Base-by-base conservation (phyloP, 2,888 invertebrate genomes). In the Pilophorus perplexus region DNA sequence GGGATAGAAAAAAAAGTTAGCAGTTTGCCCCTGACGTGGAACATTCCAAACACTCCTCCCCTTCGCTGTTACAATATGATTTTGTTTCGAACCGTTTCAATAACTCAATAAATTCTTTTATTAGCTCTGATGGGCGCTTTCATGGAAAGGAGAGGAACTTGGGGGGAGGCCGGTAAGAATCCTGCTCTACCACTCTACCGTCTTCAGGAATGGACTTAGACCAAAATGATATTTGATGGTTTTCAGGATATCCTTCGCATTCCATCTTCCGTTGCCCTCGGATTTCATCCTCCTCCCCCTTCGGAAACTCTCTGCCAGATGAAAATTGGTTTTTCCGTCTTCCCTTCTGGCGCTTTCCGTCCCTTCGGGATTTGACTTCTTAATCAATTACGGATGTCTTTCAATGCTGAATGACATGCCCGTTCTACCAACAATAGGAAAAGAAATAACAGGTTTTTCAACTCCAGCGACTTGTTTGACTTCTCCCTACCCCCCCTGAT, bases 61-160 rank as follows among this genome's bases (percentile, higher is more conserved):
- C n/a, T n/a, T n/a, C n/a, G n/a, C n/a, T n/a, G n/a, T n/a, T n/a
- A n/a, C n/a, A n/a, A n/a, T n/a, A 52, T 22, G 55, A 55, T 55
- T 55, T 55, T 55, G 55, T 55, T 55, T 55, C 37, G 22, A 38
- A 22, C 37, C 55, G 33, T 55, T 37, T 55, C 55, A 55, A 52
- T 52, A 52, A 55, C 33, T 55, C 55, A 55, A 55, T 55, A 55
- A 55, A 55, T 38, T 38, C 38, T n/a, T 55, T 38, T 55, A 55
- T 55, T 55, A 55, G 55, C 37, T 38, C 20, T 55, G 55, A 55
- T 55, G 55, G 55, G 46, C 46, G 46, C 46, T 46, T 46, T 46
- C 14, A 23, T 12, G n/a, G 23, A 23, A 10, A 14, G 23, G 14
- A 46, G 25, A 46, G 46, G 46, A 46, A 46, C 46, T 46, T 46